Percentiles rank a stretch among this genome's conserved stretches.
These are phyloP conservation scores for Pteropus alecto DNA, from an alignment of 2,113 vertebrate species.

Conservation along the genomic window DNA sequence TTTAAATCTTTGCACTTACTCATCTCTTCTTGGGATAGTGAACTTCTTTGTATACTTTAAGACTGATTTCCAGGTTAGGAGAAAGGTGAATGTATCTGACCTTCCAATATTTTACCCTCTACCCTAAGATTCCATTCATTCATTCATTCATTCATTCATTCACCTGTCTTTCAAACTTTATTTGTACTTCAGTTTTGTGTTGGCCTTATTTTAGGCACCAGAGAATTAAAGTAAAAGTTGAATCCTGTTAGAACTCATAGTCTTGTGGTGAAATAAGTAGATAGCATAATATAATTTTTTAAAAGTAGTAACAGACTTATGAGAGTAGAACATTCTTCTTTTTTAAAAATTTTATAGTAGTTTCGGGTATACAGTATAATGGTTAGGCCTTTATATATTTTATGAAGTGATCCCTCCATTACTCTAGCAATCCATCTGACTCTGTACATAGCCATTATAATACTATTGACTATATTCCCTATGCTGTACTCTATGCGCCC, in stretches of 20 bases:
- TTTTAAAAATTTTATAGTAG: too few species aligned
- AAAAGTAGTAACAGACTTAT: neutral
- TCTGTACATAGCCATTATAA: too few species aligned
- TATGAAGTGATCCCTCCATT: too few species aligned
- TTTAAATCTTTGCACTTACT: neutral
- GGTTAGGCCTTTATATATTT: too few species aligned
- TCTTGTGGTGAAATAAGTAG: too few species aligned
- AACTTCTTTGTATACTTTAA: neutral
- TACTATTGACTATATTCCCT: too few species aligned
- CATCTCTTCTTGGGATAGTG: neutral
- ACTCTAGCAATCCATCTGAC: too few species aligned
- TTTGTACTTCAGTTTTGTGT: neutral
- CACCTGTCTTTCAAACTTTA: neutral
- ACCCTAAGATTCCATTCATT: neutral
- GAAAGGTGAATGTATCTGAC: neutral
- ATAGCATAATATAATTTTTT: too few species aligned
- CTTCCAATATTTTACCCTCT: neutral
- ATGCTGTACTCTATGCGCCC: too few species aligned
- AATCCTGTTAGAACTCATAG: neutral
- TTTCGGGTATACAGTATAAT: too few species aligned
- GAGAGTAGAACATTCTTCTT: neutral
- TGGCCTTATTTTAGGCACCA: neutral
- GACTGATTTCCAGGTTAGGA: neutral
- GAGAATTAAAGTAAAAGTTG: neutral
- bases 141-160: neutral